Evolutionary conservation across 2,888 invertebrate genomes (phyloP), one percentile per base, ranked within the genome.

Genomic region (Leistus spinibarbis): DNA sequence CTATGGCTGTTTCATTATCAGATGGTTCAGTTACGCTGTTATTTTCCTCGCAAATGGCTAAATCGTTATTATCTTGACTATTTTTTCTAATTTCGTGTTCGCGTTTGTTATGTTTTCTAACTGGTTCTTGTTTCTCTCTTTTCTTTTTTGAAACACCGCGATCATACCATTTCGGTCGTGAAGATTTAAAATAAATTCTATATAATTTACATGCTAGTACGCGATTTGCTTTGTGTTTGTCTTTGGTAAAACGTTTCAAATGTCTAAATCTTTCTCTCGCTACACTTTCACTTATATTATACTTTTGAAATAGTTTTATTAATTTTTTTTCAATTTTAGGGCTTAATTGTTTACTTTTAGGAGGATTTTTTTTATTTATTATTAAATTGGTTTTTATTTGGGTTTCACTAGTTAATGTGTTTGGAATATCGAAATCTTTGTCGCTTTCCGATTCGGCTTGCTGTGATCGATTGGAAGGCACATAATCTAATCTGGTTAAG

Each of bases 61-160:
- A 54, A n/a, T n/a, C n/a, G 23, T 57, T 54, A 13, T 1, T 57
- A 1, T 57, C 57, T 9, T 57, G 57, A 10, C 9, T 57, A 19
- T 3, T 3, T 19, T 57, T 13, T 57, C n/a, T 65, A 24, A 40
- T 63, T 64, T 75, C 74, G 56, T 54, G n/a, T 16, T 65, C 54
- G 2, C 63, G 5, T 60, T 64, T 22, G 76, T 27, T 78, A 27
- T 77, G 16, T 76, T 69, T n/a, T 77, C 69, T 56, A 66, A 67
- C 63, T 72, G 64, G 54, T 5, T 10, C 71, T 40, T 53, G 56
- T n/a, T 64, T 17, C n/a, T 27, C 17, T 5, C 9, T 57, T 22
- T 65, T 54, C 65, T 4, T 27, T 71, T 72, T 22, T 10, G 17
- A 53, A 4, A 40, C 22, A 54, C 64, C 62, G 40, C 40, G 53